phyloP scores from a whole-genome alignment of 1,140 invertebrate species.

The Solen grandis region DNA sequence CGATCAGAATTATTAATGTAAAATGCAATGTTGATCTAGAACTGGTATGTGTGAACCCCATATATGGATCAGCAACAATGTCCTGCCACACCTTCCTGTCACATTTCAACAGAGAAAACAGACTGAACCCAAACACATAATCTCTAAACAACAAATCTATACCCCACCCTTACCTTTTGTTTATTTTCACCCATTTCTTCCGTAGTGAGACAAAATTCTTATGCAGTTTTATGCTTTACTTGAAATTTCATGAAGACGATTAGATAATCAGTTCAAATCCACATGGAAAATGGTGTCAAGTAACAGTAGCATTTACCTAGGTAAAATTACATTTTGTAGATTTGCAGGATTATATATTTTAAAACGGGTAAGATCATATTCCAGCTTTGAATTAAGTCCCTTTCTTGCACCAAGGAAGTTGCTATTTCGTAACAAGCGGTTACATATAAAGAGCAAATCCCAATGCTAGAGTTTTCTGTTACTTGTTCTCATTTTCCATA shows the following conservation, averaged over 20 bases:
- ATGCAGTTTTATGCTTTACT: too few species aligned
- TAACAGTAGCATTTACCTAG: too few species aligned
- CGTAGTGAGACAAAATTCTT: too few species aligned
- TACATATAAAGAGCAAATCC: background rate
- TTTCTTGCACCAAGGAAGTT: background rate
- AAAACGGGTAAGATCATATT: too few species aligned
- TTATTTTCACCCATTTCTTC: too few species aligned
- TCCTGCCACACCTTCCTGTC: slow-evolving; percentile 39
- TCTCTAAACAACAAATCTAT: background rate
- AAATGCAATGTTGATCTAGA: background rate
- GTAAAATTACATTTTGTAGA: background rate
- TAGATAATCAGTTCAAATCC: background rate
- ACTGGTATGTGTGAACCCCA: background rate
- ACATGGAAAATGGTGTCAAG: background rate
- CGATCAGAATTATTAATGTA: too few species aligned
- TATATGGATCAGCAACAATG: slow-evolving; percentile 4
- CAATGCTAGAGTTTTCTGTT: too few species aligned
- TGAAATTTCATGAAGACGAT: background rate
- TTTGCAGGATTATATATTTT: background rate
- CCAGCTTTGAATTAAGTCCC: too few species aligned
- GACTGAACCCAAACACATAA: slow-evolving; percentile 1
- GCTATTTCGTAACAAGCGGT: background rate
- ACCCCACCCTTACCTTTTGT: background rate
- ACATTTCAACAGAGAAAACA: slow-evolving; percentile 34
- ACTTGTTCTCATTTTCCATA: too few species aligned